A percentile compares a stretch with the other conserved stretches of the same genome.
These are phyloP conservation scores for Synanthedon formicaeformis DNA, from an alignment of 2,888 invertebrate genomes.

Conservation along the genomic window DNA sequence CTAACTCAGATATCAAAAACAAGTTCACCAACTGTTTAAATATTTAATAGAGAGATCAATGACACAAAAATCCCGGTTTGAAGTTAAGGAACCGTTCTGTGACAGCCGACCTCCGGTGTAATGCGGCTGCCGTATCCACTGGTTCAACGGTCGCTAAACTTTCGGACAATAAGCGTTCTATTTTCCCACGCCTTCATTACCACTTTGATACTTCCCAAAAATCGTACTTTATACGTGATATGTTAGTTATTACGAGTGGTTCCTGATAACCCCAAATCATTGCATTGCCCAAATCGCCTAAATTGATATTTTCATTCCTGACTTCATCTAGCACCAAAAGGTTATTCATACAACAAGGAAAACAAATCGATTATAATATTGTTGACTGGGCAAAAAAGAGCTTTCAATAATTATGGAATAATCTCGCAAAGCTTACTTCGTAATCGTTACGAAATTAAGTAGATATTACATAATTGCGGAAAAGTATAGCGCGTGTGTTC, in stretches of 20 bases:
- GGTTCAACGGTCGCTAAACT: conserved; percentile 23
- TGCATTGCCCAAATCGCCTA: too few species aligned
- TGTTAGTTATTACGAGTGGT: neutral
- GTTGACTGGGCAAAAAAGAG: too few species aligned
- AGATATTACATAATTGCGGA: conserved; percentile 18
- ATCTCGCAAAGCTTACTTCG: neutral
- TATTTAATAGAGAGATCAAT: conserved; percentile 27
- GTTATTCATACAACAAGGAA: too few species aligned
- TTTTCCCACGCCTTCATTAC: conserved; percentile 6
- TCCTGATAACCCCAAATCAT: too few species aligned
- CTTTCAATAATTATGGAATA: neutral
- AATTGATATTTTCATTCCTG: too few species aligned
- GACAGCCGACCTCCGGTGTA: conserved; percentile 20
- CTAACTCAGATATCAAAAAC: conserved; percentile 3
- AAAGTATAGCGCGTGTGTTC: conserved; percentile 28
- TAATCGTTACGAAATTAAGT: conserved; percentile 8
- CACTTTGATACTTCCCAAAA: neutral
- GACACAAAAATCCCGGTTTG: conserved; percentile 21
- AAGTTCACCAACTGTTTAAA: conserved; percentile 4
- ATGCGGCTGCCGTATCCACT: conserved; percentile 4
- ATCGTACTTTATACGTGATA: neutral
- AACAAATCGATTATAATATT: too few species aligned
- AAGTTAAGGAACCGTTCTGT: conserved; percentile 33
- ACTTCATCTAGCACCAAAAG: too few species aligned
- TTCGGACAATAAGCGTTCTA: conserved; percentile 25